Evolutionary conservation across 2,888 invertebrate genomes (phyloP).

Genomic region (Watsonalla binaria): DNA sequence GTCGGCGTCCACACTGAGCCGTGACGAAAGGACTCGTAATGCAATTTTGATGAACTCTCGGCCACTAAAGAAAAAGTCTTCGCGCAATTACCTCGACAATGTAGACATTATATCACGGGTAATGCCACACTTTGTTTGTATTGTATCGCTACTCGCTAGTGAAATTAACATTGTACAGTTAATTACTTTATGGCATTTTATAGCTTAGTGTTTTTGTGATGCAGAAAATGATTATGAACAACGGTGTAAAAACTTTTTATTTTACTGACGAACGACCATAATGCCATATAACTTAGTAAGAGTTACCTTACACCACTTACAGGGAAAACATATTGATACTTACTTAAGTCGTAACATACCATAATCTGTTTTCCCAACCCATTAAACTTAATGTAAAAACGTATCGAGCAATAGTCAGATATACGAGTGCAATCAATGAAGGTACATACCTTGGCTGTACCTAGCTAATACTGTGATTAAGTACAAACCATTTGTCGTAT

Average conservation of each 20-base stretch:
- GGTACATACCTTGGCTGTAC: not conserved
- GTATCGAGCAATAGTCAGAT: too few relatives aligned
- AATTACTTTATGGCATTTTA: conserved; percentile 15
- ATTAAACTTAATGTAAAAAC: too few relatives aligned
- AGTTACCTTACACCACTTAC: too few relatives aligned
- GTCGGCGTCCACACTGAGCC: conserved; percentile 33
- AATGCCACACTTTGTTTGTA: not conserved
- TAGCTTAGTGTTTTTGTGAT: conserved; percentile 9
- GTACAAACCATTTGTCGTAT: not conserved
- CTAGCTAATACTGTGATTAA: conserved; percentile 1
- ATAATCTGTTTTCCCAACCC: too few relatives aligned
- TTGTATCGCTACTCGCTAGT: not conserved
- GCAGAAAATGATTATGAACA: too few relatives aligned
- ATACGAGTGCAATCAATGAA: too few relatives aligned
- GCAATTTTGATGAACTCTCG: conserved; percentile 69
- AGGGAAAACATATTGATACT: too few relatives aligned
- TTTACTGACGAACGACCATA: too few relatives aligned
- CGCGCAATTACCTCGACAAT: conserved; percentile 44
- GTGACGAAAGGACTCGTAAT: conserved; percentile 66
- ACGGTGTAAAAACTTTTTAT: too few relatives aligned
- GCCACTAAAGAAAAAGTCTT: conserved; percentile 35
- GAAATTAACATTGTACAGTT: not conserved
- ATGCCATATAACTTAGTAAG: too few relatives aligned
- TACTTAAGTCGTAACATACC: too few relatives aligned
- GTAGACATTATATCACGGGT: conserved; percentile 51